Percentiles rank a stretch among this genome's conserved stretches.
phyloP scores from a whole-genome alignment of 2,113 vertebrate genomes.

The Eupsittula cactorum region DNA sequence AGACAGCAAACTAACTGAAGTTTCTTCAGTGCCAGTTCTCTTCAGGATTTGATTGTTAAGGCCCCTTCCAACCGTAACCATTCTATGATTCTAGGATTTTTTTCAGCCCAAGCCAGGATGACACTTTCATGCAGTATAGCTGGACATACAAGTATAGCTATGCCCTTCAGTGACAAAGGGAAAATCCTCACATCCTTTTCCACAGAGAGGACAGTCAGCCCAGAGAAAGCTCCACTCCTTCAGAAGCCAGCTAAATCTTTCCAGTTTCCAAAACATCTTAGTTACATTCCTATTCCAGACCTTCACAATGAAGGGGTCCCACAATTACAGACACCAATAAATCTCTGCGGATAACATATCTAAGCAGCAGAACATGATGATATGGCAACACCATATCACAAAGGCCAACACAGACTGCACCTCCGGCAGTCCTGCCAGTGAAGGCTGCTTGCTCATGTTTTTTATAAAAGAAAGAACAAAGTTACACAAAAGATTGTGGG shows the following conservation, averaged over 20 bases:
- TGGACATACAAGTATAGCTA: not conserved
- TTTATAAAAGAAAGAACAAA: not conserved
- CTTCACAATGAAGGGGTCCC: not conserved
- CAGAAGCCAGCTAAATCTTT: not conserved
- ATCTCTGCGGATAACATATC: fast-evolving
- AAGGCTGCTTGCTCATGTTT: not conserved
- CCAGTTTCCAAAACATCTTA: not conserved
- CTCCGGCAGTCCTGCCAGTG: not conserved
- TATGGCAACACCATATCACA: not conserved
- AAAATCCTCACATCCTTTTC: not conserved
- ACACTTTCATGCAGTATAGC: not conserved
- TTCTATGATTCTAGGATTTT: not conserved
- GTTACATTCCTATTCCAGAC: not conserved
- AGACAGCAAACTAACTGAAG: not conserved
- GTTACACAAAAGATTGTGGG: not conserved
- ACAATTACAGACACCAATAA: not conserved
- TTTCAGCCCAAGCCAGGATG: not conserved
- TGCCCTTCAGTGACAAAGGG: not conserved
- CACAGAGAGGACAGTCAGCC: not conserved
- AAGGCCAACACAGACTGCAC: not conserved
- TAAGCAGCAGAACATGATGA: not conserved
- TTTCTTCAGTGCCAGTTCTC: not conserved
- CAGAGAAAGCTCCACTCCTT: not conserved
- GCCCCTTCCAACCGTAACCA: not conserved
- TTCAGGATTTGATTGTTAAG: not conserved